phyloP scores from a whole-genome alignment of 2,113 vertebrate species.

The Prunella fulvescens region DNA sequence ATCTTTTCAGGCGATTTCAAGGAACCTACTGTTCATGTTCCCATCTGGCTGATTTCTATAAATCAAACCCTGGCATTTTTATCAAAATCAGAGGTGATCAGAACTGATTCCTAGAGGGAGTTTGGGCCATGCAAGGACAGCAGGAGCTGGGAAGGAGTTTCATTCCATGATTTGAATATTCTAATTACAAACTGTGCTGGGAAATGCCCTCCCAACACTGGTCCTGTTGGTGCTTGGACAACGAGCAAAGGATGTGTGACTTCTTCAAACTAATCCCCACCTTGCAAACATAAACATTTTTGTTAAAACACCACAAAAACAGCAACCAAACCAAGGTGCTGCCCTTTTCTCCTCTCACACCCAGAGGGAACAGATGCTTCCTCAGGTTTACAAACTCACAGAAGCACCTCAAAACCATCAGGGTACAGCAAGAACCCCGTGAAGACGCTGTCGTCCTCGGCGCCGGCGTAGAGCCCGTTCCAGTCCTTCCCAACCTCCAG shows the following conservation, averaged over 20 bases:
- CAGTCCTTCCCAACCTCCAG: conserved; percentile 90
- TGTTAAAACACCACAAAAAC: not conserved
- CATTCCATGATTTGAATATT: not conserved
- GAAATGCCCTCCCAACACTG: not conserved
- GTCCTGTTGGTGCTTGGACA: not conserved
- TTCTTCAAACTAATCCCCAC: not conserved
- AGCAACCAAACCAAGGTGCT: not conserved
- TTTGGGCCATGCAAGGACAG: not conserved
- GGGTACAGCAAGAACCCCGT: conserved; percentile 92
- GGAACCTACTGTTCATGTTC: not conserved
- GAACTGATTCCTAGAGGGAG: not conserved
- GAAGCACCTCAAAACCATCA: conserved; percentile 54
- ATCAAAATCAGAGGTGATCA: not conserved
- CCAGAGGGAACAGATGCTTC: not conserved
- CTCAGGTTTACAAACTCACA: not conserved
- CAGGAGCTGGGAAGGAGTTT: not conserved
- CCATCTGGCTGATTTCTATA: not conserved
- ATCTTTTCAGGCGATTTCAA: not conserved
- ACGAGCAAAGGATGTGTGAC: rapidly evolving
- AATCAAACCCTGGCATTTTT: not conserved
- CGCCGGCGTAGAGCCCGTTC: conserved; percentile 89
- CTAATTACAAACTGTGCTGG: not conserved
- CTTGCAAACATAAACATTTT: not conserved
- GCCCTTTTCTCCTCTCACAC: not conserved
- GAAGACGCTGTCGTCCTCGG: conserved; percentile 93